These are phyloP conservation scores for Geotrypetes seraphini DNA, from an alignment of 2,797 vertebrate species.

Conservation along the genomic window DNA sequence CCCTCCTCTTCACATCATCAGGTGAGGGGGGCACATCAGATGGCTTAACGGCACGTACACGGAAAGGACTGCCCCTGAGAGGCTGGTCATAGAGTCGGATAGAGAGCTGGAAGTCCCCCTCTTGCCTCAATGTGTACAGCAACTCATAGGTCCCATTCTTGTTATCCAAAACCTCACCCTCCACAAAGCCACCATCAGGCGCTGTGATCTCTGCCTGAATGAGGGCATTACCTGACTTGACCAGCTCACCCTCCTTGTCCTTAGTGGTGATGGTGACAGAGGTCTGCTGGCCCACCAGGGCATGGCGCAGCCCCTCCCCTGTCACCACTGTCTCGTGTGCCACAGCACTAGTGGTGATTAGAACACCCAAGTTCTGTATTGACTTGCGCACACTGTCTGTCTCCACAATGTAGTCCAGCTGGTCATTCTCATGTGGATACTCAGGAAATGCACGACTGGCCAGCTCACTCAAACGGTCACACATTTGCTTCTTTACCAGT, in stretches of 20 bases:
- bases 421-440: conserved; percentile 81
- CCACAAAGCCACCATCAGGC: conserved; percentile 51
- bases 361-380: conserved; percentile 81
- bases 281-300: conserved; percentile 76
- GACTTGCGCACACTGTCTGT: conserved; percentile 80
- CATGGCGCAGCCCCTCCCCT: conserved; percentile 81
- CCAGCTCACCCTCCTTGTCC: conserved; percentile 86
- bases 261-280: conserved; percentile 88
- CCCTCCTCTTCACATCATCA: conserved; percentile 83
- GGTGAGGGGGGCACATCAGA: conserved; percentile 77
- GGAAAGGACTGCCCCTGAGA: conserved; percentile 77
- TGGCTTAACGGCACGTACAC: conserved; percentile 68
- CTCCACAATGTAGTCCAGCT: conserved; percentile 81
- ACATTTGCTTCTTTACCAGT: conserved; percentile 89
- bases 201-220: conserved; percentile 67
- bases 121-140: conserved; percentile 67
- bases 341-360: conserved; percentile 82
- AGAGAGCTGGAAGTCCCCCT: conserved; percentile 75
- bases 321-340: conserved; percentile 83
- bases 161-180: conserved; percentile 77
- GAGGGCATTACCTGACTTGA: conserved; percentile 76
- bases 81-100: conserved; percentile 80
- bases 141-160: conserved; percentile 92
- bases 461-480: conserved; percentile 76
- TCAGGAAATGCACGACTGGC: conserved; percentile 79